phyloP scores from a whole-genome alignment of 2,113 vertebrate genomes.

The Oncorhynchus kisutch region DNA sequence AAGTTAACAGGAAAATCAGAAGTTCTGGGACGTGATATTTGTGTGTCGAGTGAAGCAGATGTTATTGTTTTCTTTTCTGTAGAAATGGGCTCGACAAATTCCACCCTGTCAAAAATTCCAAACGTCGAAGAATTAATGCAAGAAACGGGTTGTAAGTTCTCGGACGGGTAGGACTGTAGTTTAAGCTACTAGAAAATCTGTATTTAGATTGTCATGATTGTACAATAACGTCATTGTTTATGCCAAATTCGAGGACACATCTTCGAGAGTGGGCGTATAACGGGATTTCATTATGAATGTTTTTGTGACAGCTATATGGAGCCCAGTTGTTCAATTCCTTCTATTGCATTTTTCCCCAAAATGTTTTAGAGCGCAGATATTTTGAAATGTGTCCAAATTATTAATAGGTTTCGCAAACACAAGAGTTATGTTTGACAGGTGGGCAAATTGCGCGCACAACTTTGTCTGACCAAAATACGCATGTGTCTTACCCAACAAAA shows the following conservation, averaged over 20 bases:
- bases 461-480: no score
- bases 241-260: neutral
- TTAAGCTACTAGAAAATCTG: neutral
- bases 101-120: conserved; percentile 48
- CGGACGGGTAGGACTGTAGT: neutral
- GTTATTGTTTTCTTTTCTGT: neutral
- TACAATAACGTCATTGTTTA: neutral
- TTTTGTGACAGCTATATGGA: no score
- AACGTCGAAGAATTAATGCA: conserved; percentile 53
- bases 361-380: no score
- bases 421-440: conserved; percentile 20
- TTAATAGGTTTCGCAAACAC: no score
- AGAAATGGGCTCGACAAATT: conserved; percentile 61
- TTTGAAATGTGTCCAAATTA: no score
- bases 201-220: neutral
- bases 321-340: no score
- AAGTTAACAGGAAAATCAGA: neutral
- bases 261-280: neutral
- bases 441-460: neutral
- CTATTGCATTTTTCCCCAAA: no score
- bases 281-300: neutral
- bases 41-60: neutral
- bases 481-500: no score
- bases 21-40: neutral
- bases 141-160: conserved; percentile 69